Conservation (phyloP, 2,888 invertebrate genomes). For the Mythimna pallens region DNA sequence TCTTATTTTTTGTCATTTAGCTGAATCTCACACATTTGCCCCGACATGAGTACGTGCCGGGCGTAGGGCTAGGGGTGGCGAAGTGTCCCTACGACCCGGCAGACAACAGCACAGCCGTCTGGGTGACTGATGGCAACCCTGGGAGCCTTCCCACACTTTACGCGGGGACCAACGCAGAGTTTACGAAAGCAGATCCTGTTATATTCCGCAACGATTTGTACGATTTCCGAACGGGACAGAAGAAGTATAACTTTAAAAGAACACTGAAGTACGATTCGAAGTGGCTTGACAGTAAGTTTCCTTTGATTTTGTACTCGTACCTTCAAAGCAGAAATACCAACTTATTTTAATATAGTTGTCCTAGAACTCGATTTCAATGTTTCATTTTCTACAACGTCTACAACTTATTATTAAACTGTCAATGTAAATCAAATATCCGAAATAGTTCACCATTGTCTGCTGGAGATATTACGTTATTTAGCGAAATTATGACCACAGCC, state of each 20-base stretch:
- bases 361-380: slow-evolving; percentile 12
- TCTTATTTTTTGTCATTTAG: slow-evolving; percentile 69
- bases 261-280: slow-evolving; percentile 93
- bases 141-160: slow-evolving; percentile 92
- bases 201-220: slow-evolving; percentile 93
- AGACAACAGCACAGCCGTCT: slow-evolving; percentile 94
- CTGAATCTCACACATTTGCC: slow-evolving; percentile 90
- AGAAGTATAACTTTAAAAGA: slow-evolving; percentile 92
- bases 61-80: slow-evolving; percentile 92
- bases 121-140: slow-evolving; percentile 93
- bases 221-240: slow-evolving; percentile 91
- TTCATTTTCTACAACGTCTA: neutral
- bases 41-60: slow-evolving; percentile 91
- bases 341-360: neutral
- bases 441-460: slow-evolving; percentile 50
- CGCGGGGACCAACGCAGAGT: slow-evolving; percentile 94
- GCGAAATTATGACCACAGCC: slow-evolving; percentile 10
- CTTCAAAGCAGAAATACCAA: neutral
- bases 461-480: slow-evolving; percentile 23
- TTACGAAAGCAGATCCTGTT: slow-evolving; percentile 93
- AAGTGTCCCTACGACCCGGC: slow-evolving; percentile 94
- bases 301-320: slow-evolving; percentile 8
- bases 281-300: slow-evolving; percentile 93
- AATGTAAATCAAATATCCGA: slow-evolving; percentile 39
- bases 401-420: slow-evolving; percentile 28